Percentiles rank a stretch among this genome's conserved stretches.
Conservation (phyloP, 2,888 invertebrate species). For the Orthosia gothica region DNA sequence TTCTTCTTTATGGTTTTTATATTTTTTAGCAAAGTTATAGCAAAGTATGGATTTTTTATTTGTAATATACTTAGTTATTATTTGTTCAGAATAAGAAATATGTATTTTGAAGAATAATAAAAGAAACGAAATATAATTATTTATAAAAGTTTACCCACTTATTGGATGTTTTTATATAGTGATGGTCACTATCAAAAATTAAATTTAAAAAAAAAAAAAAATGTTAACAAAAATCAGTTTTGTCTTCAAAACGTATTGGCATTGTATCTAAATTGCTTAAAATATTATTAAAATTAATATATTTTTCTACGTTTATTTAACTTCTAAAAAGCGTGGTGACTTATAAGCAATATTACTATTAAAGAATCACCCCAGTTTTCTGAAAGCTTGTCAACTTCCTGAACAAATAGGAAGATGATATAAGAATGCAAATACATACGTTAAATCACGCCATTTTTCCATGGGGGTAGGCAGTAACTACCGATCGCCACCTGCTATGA, state of each 20-base stretch:
- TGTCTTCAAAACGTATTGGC: neutral
- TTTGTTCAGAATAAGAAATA: conserved; percentile 1
- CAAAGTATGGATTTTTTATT: conserved; percentile 12
- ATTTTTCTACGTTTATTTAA: conserved; percentile 18
- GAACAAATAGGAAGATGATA: no score
- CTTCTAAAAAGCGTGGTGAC: neutral
- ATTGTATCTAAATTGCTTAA: neutral
- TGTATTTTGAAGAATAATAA: conserved; percentile 19
- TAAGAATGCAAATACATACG: no score
- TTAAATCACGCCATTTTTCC: no score
- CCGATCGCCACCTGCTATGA: no score
- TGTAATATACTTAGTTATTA: conserved; percentile 16
- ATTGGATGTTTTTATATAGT: no score
- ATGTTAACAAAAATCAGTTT: neutral
- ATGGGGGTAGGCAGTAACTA: no score
- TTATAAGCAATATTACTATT: conserved; percentile 2
- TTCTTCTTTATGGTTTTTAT: conserved; percentile 8
- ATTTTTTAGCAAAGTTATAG: neutral
- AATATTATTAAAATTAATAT: neutral
- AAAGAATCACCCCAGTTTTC: neutral
- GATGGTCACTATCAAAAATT: no score
- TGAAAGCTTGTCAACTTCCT: neutral
- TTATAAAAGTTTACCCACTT: neutral
- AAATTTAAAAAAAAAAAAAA: no score
- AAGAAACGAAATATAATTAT: neutral